Base-by-base conservation (phyloP, 2,113 vertebrate genomes). In the Grammatotria lemairii region DNA sequence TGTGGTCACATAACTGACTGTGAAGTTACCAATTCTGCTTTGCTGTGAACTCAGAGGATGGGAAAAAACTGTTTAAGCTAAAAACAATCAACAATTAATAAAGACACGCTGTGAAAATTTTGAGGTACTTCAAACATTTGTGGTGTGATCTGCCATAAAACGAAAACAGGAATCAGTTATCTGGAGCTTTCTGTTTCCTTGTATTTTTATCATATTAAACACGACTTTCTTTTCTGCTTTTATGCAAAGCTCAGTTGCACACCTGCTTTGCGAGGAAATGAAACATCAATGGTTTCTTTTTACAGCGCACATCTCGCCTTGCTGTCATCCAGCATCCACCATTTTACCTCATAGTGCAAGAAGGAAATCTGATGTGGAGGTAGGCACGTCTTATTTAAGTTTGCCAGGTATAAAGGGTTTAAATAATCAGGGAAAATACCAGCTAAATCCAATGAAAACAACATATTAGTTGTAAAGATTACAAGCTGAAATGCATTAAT, bases 201-300 rank as follows among this genome's bases (percentile, higher is more conserved):
- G 55, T 60, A 21, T 55, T 60, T 42, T 35, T 12, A 83, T 33
- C n/a, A 54, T 35, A 42, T 78, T 7, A 28, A 75, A 47, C 5
- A 5, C 2, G 7, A 83, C 47, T 90, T 85, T 87, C 85, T 80
- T 78, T 78, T 80, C 86, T 87, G 87, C 83, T 88, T 93, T 92
- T 35, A 14, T 26, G 9, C 70, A 49, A 31, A 78, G 42, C 42
- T 33, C 70, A 82, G 11, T 10, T 14, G 4, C 47, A 55, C 90
- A 95, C 82, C 91, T 94, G 95, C 31, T 57, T 89, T 84, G 53
- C 3, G 65, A 5, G 80, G 79, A 91, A 95, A 87, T 65, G 47
- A 35, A 88, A 94, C 86, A 6, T n/a, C 4, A 23, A 21, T 2
- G 8, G 45, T 90, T 86, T 82, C 35, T 73, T 19, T 84, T 65